These are phyloP conservation scores for Rhagologus leucostigma DNA, from an alignment of 2,113 vertebrate species.

Conservation along the genomic window DNA sequence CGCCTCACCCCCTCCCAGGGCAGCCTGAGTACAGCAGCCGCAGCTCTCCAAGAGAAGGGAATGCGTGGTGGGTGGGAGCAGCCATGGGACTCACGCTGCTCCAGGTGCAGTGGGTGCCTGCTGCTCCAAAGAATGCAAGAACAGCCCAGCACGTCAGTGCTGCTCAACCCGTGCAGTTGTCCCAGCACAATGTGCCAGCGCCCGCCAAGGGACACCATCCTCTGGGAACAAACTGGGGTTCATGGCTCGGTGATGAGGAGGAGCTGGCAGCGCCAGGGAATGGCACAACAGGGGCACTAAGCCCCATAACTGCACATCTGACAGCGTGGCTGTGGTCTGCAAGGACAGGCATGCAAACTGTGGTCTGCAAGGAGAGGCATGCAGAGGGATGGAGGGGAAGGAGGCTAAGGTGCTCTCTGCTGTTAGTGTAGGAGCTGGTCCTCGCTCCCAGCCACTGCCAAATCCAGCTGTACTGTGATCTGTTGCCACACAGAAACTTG, in stretches of 20 bases:
- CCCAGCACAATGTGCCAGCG: accelerated
- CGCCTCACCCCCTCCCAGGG: background rate
- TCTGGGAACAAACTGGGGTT: background rate
- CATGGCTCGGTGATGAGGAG: accelerated
- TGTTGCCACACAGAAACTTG: background rate
- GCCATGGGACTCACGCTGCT: accelerated
- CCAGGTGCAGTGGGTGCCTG: accelerated
- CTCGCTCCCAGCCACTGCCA: background rate
- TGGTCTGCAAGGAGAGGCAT: background rate
- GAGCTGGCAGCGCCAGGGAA: background rate
- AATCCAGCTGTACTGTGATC: background rate
- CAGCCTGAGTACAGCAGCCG: background rate
- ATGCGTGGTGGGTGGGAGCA: accelerated
- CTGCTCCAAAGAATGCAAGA: background rate
- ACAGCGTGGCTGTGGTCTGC: background rate
- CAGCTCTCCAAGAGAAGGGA: background rate
- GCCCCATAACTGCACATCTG: accelerated
- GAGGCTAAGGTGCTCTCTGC: background rate
- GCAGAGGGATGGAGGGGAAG: background rate
- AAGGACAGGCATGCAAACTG: background rate
- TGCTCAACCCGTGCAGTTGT: background rate
- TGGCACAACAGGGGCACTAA: background rate
- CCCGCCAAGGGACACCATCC: accelerated
- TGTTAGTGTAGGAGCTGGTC: background rate
- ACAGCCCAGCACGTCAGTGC: background rate